Conservation (phyloP, 2,797 vertebrate species). For the Sebastes trivittatus region DNA sequence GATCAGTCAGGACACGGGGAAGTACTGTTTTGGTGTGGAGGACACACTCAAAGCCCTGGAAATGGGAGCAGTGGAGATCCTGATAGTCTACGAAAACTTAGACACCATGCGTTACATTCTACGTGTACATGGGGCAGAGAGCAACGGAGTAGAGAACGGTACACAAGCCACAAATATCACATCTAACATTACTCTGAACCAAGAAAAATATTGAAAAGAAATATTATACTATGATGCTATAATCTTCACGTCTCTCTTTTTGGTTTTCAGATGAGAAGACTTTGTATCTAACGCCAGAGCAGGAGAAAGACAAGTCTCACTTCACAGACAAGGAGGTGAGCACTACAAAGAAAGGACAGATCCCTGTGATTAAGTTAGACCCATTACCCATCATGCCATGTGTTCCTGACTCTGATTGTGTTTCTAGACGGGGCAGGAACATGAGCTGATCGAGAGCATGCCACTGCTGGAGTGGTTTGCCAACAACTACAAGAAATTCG, state of each 20-base stretch:
- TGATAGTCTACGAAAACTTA: conserved; percentile 99
- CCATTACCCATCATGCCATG: background rate
- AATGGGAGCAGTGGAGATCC: conserved; percentile 99
- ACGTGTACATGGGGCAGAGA: conserved; percentile 94
- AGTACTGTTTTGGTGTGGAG: conserved; percentile 99
- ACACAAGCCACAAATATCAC: background rate
- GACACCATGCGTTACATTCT: conserved; percentile 99
- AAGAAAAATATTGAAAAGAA: background rate
- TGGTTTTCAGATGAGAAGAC: conserved; percentile 91
- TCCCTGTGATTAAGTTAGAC: background rate
- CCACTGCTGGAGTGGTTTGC: conserved; percentile 99
- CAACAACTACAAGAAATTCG: conserved; percentile 99
- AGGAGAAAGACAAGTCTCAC: conserved; percentile 99
- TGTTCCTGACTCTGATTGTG: conserved; percentile 28
- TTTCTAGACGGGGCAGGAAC: conserved; percentile 95
- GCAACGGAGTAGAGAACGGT: conserved; percentile 84
- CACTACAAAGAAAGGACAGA: background rate
- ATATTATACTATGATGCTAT: background rate
- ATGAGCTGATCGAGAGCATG: conserved; percentile 98
- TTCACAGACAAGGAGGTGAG: conserved; percentile 99
- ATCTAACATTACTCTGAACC: background rate
- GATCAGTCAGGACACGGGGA: conserved; percentile 99
- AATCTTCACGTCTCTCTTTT: background rate
- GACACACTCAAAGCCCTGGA: conserved; percentile 98
- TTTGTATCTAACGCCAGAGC: conserved; percentile 97